Evolutionary conservation across 1,140 invertebrate species (phyloP).

Genomic region (Ruditapes philippinarum): DNA sequence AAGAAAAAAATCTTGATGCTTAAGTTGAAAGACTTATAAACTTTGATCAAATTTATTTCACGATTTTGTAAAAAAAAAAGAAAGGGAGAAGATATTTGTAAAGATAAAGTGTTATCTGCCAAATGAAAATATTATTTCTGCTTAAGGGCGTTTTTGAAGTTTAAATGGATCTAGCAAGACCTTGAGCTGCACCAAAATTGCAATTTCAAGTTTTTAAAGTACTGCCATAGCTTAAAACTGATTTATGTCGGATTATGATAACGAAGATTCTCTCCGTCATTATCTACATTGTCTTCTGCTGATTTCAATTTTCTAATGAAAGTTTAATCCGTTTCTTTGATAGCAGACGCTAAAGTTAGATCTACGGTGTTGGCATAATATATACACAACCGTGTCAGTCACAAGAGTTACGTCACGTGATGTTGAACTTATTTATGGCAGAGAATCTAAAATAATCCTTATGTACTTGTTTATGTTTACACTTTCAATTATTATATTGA

Average conservation of each 20-base stretch:
- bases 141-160: too few species aligned
- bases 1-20: too few species aligned
- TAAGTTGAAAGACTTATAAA: too few species aligned
- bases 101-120: too few species aligned
- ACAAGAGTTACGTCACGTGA: background rate
- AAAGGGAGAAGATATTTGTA: too few species aligned
- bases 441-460: background rate
- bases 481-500: background rate
- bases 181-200: too few species aligned
- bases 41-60: too few species aligned
- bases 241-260: slow-evolving; percentile 22
- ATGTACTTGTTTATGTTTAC: too few species aligned
- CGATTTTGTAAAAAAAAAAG: too few species aligned
- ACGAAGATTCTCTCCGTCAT: background rate
- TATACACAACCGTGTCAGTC: slow-evolving; percentile 6
- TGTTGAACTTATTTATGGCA: background rate
- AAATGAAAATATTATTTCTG: too few species aligned
- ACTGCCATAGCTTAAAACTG: background rate
- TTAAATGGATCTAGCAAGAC: too few species aligned
- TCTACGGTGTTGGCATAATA: background rate
- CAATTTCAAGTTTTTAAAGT: background rate
- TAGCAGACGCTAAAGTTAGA: background rate
- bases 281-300: slow-evolving; percentile 37
- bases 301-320: slow-evolving; percentile 42
- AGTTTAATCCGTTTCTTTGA: background rate